Conservation (phyloP, 2,113 vertebrate genomes). For the Calyptomena viridis region DNA sequence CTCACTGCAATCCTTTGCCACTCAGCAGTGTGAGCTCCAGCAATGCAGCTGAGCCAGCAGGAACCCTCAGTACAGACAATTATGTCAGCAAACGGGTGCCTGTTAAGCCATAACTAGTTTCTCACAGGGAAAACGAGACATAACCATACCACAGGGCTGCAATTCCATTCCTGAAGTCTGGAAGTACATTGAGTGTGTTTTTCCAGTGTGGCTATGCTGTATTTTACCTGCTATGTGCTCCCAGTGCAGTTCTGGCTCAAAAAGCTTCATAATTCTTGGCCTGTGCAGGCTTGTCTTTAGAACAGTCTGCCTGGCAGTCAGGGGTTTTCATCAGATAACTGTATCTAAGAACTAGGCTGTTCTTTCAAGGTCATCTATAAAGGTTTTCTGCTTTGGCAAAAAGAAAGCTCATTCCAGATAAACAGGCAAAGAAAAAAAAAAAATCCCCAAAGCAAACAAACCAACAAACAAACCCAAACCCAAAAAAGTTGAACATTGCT, state of each 20-base stretch:
- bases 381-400: not conserved
- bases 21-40: not conserved
- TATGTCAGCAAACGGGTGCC: not conserved
- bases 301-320: not conserved
- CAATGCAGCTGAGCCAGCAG: not conserved
- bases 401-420: not conserved
- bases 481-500: not conserved
- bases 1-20: not conserved
- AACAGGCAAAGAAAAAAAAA: not conserved
- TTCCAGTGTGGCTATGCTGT: not conserved
- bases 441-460: not conserved
- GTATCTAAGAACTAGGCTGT: not conserved
- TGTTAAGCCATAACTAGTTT: slow-evolving; percentile 4
- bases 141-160: not conserved
- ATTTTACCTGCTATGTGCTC: not conserved
- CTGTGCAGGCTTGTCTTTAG: not conserved
- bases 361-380: not conserved
- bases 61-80: not conserved
- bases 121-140: not conserved
- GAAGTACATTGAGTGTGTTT: not conserved
- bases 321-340: not conserved
- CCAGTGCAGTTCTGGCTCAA: not conserved
- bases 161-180: not conserved
- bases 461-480: not conserved
- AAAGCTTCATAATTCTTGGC: not conserved